phyloP scores from a whole-genome alignment of 2,113 vertebrate species.

The Thamnophis sirtalis region DNA sequence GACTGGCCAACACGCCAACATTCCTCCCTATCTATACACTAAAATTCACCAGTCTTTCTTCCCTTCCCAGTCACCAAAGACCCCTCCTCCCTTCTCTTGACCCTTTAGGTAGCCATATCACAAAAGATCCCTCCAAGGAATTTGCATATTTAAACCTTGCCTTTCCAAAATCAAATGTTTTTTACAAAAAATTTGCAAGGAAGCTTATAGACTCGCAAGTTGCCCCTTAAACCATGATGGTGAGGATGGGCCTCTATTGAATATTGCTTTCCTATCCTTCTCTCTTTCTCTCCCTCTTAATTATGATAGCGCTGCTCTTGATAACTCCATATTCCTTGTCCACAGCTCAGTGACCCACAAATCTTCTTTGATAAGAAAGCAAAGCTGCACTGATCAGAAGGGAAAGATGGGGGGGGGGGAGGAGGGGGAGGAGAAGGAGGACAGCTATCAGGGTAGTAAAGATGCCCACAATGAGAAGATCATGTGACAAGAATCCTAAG shows the following conservation, averaged over 20 bases:
- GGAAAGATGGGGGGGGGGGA: not conserved
- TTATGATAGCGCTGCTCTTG: slow-evolving; percentile 70
- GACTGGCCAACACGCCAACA: slow-evolving; percentile 19
- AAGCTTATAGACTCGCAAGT: slow-evolving; percentile 39
- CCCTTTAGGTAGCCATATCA: slow-evolving; percentile 46
- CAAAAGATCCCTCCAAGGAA: slow-evolving; percentile 39
- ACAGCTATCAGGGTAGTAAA: slow-evolving; percentile 60
- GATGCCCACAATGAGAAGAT: slow-evolving; percentile 84
- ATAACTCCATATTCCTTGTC: slow-evolving; percentile 88
- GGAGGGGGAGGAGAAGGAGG: not conserved
- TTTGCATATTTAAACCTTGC: slow-evolving; percentile 52
- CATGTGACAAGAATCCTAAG: slow-evolving; percentile 90
- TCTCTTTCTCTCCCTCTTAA: not conserved
- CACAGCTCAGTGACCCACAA: slow-evolving; percentile 92
- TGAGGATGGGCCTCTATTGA: not conserved
- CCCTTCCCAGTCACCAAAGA: not conserved
- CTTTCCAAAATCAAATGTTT: slow-evolving; percentile 60
- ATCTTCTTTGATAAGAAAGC: slow-evolving; percentile 93
- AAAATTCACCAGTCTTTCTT: not conserved
- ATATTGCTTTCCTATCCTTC: not conserved
- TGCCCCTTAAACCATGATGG: slow-evolving; percentile 51
- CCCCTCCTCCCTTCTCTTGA: slow-evolving; percentile 39
- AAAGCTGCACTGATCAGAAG: slow-evolving; percentile 82
- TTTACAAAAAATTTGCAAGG: slow-evolving; percentile 38
- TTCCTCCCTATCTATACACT: slow-evolving; percentile 44